phyloP scores from a whole-genome alignment of 2,888 invertebrate genomes.

The Epistrophe grossulariae region DNA sequence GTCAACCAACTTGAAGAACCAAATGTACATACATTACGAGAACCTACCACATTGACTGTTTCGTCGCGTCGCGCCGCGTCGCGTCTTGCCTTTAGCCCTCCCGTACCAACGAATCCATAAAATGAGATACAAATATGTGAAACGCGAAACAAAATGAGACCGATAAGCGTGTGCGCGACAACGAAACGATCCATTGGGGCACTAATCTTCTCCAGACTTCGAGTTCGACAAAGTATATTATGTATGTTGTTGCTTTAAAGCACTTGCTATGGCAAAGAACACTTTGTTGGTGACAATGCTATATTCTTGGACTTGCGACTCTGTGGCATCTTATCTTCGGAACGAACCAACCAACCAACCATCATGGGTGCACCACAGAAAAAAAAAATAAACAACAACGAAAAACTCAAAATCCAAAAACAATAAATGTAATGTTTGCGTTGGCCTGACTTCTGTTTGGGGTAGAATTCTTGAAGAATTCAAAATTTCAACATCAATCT shows the following conservation, averaged over 20 bases:
- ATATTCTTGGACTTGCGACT: conserved; percentile 54
- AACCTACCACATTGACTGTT: conserved; percentile 1
- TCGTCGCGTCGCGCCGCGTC: too few species aligned
- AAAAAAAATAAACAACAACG: not conserved
- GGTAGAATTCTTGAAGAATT: conserved; percentile 21
- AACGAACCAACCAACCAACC: conserved; percentile 11
- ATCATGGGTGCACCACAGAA: not conserved
- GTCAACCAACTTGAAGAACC: conserved; percentile 43
- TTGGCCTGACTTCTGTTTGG: conserved; percentile 42
- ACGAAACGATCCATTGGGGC: conserved; percentile 15
- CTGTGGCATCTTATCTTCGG: conserved; percentile 61
- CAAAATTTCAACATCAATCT: conserved; percentile 46
- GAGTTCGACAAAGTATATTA: not conserved
- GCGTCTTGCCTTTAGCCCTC: not conserved
- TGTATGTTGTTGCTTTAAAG: conserved; percentile 38
- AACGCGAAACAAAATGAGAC: conserved; percentile 34
- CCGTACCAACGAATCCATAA: conserved; percentile 7
- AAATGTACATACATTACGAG: conserved; percentile 7
- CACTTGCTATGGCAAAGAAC: conserved; percentile 58
- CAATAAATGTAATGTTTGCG: conserved; percentile 33
- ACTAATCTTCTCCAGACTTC: conserved; percentile 39
- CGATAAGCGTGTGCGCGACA: conserved; percentile 54
- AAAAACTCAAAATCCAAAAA: not conserved
- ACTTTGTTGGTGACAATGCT: conserved; percentile 38
- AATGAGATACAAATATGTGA: conserved; percentile 23